Conservation (phyloP, 1,140 invertebrate species). For the Caenorhabditis remanei region DNA sequence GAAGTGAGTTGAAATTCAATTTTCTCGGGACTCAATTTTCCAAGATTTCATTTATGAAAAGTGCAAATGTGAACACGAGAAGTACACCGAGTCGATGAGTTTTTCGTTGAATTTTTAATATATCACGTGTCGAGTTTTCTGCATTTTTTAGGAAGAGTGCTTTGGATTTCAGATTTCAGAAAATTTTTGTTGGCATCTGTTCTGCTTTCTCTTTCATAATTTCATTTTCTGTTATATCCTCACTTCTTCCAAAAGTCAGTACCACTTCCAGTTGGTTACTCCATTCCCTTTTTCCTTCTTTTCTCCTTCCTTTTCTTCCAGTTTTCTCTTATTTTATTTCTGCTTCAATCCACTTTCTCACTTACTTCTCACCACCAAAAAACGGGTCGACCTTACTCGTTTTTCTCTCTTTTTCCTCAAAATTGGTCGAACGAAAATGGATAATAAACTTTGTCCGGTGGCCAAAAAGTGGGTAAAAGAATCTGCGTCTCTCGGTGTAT, state of each 20-base stretch:
- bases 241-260: slow-evolving; percentile 7
- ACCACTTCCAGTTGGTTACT: slow-evolving; percentile 42
- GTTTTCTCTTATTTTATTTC: slow-evolving; percentile 4
- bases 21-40: not conserved
- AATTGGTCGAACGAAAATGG: not conserved
- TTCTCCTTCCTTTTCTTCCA: not conserved
- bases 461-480: not conserved
- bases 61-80: slow-evolving; percentile 17
- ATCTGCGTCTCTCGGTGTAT: slow-evolving; percentile 16
- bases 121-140: not conserved
- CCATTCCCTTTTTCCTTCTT: not conserved
- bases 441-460: slow-evolving; percentile 49
- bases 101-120: slow-evolving; percentile 2
- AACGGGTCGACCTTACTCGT: slow-evolving; percentile 27
- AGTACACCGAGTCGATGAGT: not conserved
- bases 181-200: too few relatives aligned
- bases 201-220: not conserved
- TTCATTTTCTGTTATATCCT: not conserved
- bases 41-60: not conserved
- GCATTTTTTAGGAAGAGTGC: not conserved
- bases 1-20: slow-evolving; percentile 1
- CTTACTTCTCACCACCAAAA: not conserved
- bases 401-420: slow-evolving; percentile 23
- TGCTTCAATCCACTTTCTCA: slow-evolving; percentile 23
- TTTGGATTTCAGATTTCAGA: not conserved